Base-by-base conservation (phyloP, 1,140 invertebrate species). In the Dendroctonus valens region DNA sequence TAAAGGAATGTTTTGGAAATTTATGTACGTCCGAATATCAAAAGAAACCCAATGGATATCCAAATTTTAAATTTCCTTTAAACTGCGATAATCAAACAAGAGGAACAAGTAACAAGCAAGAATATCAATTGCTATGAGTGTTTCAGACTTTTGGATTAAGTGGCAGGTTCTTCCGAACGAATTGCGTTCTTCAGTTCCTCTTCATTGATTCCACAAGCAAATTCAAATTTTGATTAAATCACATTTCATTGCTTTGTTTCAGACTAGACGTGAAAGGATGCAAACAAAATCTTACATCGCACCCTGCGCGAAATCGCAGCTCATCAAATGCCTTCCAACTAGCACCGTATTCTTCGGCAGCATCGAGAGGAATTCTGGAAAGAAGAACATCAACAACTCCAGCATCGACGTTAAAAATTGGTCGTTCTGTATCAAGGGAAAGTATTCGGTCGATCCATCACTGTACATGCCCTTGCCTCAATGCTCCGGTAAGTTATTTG, bases 381-480 rank as follows among this genome's bases (percentile, higher is more conserved):
- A 81, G 89, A 65, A 83, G 89, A 62, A 88, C 89, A 51, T 90
- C 89, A 4, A 86, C 89, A 14, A 89, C 89, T 61, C 89, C 89
- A n/a, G 84, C 87, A 46, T 89, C 88, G 37, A 85, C 86, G 53
- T 72, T 89, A 59, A 83, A 89, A 76, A 82, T 90, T 79, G 87
- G 87, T 75, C 85, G 89, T 68, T 91, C 89, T 74, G 84, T 89
- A 49, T 91, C 89, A 61, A 82, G 87, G 75, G 87, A 90, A 70
- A 88, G 87, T 72, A 83, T 89, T 49, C 83, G 86, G 67, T 87
- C 85, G 61, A 83, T 83, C 65, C 80, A 86, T 73, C 85, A 87
- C 76, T 84, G 83, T 70, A 82, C 79, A 53, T 85, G 83, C 68
- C 81, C 81, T 46, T 85, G 84, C 67, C 73, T 77, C 26, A 78